Evolutionary conservation across 2,888 invertebrate genomes (phyloP).

Genomic region (Clistopyga incitator): DNA sequence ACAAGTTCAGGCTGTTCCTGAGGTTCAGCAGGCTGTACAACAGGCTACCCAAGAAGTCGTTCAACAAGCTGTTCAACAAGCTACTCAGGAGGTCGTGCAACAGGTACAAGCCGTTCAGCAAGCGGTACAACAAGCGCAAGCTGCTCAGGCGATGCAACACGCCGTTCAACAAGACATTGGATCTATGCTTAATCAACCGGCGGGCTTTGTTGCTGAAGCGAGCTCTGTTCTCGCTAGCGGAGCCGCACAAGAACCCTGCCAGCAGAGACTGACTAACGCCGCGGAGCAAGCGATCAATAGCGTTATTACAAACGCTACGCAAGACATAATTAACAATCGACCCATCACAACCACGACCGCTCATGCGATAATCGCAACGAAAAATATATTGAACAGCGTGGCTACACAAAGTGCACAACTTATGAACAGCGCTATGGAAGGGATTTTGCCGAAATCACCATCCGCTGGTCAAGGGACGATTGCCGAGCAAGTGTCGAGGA

Average conservation of each 20-base stretch:
- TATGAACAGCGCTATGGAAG: constrained; percentile 83
- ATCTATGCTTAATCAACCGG: constrained; percentile 81
- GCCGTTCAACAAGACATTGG: constrained; percentile 83
- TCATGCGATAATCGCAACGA: constrained; percentile 83
- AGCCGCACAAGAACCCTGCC: constrained; percentile 81
- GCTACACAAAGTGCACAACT: constrained; percentile 82
- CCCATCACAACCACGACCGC: constrained; percentile 82
- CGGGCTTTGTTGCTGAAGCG: constrained; percentile 82
- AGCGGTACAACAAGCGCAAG: constrained; percentile 83
- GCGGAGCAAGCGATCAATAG: constrained; percentile 82
- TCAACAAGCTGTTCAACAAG: constrained; percentile 81
- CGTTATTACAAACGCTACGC: constrained; percentile 82
- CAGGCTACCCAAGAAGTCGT: constrained; percentile 80
- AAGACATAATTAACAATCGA: constrained; percentile 82
- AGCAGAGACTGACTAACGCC: constrained; percentile 81
- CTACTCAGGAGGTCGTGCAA: constrained; percentile 80
- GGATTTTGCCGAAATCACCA: constrained; percentile 81
- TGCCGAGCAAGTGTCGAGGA: constrained; percentile 80
- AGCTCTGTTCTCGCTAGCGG: constrained; percentile 81
- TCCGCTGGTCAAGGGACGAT: constrained; percentile 75
- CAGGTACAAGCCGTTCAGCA: constrained; percentile 82
- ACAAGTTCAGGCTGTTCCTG: constrained; percentile 81
- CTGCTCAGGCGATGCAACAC: constrained; percentile 83
- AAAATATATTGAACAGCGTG: constrained; percentile 82
- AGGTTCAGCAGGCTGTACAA: constrained; percentile 80